phyloP scores from a whole-genome alignment of 92 coral and sea anemone species.

The Porites cylindrica region DNA sequence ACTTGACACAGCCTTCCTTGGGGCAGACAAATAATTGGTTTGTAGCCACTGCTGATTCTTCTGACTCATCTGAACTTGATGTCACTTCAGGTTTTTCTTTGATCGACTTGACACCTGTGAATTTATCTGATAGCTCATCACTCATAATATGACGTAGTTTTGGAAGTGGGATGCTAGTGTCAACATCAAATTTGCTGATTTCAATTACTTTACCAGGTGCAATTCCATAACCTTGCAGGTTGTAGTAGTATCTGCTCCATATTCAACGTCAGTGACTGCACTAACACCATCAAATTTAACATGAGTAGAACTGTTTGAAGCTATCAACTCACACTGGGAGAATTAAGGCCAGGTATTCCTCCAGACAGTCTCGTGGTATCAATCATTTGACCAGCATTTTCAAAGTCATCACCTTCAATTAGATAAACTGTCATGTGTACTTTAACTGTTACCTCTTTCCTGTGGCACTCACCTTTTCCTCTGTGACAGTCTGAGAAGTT shows the following conservation, averaged over 20 bases:
- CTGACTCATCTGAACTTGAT: neutral
- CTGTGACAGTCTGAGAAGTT: slow-evolving; percentile 53
- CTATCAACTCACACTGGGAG: slow-evolving; percentile 41
- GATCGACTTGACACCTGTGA: neutral
- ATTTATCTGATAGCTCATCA: neutral
- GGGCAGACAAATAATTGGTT: slow-evolving; percentile 24
- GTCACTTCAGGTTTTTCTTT: neutral
- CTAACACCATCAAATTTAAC: slow-evolving; percentile 50
- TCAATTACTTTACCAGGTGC: slow-evolving; percentile 1
- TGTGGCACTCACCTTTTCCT: slow-evolving; percentile 35
- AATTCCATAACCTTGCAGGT: slow-evolving; percentile 31
- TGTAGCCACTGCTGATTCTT: neutral
- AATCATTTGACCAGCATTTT: slow-evolving; percentile 50
- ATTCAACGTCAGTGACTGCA: slow-evolving; percentile 32
- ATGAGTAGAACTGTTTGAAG: neutral
- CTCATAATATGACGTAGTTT: neutral
- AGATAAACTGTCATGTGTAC: slow-evolving; percentile 42
- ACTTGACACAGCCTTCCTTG: slow-evolving; percentile 45
- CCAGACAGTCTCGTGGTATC: slow-evolving; percentile 41
- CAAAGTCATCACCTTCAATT: slow-evolving; percentile 53
- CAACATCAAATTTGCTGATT: slow-evolving; percentile 7
- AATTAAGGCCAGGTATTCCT: slow-evolving; percentile 52
- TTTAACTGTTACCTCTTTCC: slow-evolving; percentile 47
- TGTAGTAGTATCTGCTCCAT: slow-evolving; percentile 8
- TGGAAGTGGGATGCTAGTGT: neutral